Evolutionary conservation across 1,140 invertebrate species (phyloP), one percentile per base, ranked within the genome.

Genomic region (Caenorhabditis briggsae): DNA sequence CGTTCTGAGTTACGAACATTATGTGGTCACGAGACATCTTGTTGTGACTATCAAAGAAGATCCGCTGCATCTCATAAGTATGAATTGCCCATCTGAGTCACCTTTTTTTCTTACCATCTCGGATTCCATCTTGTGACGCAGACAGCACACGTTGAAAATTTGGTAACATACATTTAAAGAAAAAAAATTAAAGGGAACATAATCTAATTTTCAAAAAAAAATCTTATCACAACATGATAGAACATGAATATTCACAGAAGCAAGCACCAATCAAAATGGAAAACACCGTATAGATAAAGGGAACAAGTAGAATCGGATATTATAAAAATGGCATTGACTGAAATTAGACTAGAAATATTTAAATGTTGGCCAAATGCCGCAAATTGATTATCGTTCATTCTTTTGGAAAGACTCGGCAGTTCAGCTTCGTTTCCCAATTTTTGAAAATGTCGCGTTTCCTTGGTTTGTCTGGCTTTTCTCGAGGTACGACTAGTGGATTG

Each of bases 391-490:
- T 33, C 33, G 50, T 25, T 61, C 59, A 33, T 25, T 78, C 46
- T 50, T 78, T 78, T 0, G 70, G 70, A 53, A 78, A 78, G 18
- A 53, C 70, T 11, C 70, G 70, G 18, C 70, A 78, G 20, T 78
- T 78, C 18, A 78, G 70, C 9, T 48, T 78, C 14, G 70, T 53
- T 20, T 78, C 70, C 70, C 70, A 78, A 14, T 78, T 78, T 50
- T 78, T 50, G 33, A 78, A 78, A 50, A 78, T 78, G 18, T 78
- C 23, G 20, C 70, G 18, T 14, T 78, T 78, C 7, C 1, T 2
- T 2, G 70, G 70, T 9, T 23, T 50, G 41, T 78, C 46, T 20
- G 70, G 70, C 5, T 50, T 78, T 53, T 78, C 70, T 48, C 70
- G 18, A 7, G 70, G 70, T 7, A 78, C 70, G 11, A 78, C 43